Conservation (phyloP, 1,140 invertebrate species). For the Arctopsyche grandis region DNA sequence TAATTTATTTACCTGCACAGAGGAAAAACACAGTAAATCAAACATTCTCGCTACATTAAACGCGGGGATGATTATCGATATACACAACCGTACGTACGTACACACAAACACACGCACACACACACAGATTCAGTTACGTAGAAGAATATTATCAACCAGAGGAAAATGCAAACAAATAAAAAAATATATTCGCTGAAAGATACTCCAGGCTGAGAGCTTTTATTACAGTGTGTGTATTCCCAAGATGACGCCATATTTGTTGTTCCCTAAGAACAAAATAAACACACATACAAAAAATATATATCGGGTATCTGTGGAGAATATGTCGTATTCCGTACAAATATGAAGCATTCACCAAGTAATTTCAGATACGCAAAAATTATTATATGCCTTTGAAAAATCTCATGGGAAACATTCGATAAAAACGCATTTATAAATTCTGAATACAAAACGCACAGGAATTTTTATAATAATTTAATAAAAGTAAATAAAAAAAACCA, state of each 20-base stretch:
- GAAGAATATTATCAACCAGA: no score
- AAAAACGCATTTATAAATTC: neutral
- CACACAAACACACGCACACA: neutral
- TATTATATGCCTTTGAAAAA: neutral
- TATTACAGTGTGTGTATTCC: slow-evolving; percentile 1
- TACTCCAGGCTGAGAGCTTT: slow-evolving; percentile 12
- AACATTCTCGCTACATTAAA: neutral
- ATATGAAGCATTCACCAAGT: neutral
- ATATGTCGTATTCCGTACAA: neutral
- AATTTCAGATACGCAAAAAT: neutral
- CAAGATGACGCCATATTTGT: slow-evolving; percentile 23
- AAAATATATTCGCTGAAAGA: slow-evolving; percentile 3
- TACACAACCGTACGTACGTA: neutral
- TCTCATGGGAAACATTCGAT: neutral
- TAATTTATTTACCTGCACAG: slow-evolving; percentile 6
- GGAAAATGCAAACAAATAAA: neutral
- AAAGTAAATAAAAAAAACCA: neutral
- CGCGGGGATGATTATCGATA: neutral
- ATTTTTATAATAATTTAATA: neutral
- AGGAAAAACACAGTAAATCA: neutral
- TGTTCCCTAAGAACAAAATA: slow-evolving; percentile 29
- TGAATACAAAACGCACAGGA: neutral
- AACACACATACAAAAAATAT: slow-evolving; percentile 7
- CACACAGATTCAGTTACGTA: neutral
- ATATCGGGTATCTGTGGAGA: neutral